Percentiles rank a stretch among this genome's conserved stretches.
Evolutionary conservation across 2,113 vertebrate genomes (phyloP).

Genomic region (Hemiscyllium ocellatum): DNA sequence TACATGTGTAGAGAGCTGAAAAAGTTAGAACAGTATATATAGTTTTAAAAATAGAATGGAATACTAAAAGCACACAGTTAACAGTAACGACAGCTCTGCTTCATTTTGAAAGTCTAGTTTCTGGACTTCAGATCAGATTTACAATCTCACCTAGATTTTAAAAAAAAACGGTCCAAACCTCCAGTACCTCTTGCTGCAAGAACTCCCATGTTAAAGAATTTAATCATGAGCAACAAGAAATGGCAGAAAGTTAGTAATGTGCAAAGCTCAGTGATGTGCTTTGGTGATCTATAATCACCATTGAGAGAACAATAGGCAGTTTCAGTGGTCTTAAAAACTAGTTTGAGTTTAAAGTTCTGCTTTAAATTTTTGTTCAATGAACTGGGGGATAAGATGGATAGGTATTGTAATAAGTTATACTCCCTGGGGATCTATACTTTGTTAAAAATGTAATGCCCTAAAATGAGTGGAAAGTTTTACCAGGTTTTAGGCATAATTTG

Average conservation of each 20-base stretch:
- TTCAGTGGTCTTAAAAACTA: no score
- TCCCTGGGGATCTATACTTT: neutral
- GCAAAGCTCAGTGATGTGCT: neutral
- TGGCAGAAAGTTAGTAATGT: neutral
- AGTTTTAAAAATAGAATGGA: neutral
- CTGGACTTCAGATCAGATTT: neutral
- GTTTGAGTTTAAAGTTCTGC: neutral
- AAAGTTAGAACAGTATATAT: neutral
- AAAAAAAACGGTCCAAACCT: neutral
- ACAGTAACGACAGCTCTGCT: no score
- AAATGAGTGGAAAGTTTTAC: no score
- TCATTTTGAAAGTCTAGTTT: neutral
- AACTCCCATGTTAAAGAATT: neutral
- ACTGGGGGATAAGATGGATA: neutral
- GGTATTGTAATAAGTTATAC: neutral
- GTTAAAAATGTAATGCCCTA: no score
- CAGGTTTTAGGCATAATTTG: no score
- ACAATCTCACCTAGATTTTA: no score
- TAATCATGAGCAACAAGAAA: neutral
- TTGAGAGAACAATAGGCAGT: neutral
- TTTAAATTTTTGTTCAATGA: neutral
- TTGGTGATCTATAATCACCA: no score
- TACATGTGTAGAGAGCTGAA: constrained; percentile 14
- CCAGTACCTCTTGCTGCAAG: neutral
- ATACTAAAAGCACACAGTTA: neutral